These are phyloP conservation scores for Protonemura montana DNA, from an alignment of 2,888 invertebrate genomes.

Conservation along the genomic window DNA sequence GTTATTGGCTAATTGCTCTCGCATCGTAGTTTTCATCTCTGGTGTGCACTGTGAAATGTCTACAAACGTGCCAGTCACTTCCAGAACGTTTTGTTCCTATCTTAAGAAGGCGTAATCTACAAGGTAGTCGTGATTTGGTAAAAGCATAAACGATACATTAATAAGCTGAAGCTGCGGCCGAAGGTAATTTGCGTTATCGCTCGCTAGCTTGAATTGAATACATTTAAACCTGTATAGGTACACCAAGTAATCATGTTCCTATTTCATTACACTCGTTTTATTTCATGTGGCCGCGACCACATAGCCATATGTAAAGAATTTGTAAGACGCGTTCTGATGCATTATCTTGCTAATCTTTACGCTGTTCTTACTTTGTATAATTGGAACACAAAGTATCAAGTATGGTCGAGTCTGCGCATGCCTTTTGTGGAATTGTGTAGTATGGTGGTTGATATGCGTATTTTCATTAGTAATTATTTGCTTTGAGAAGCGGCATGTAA, in stretches of 20 bases:
- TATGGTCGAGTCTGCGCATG: neutral
- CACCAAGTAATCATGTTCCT: neutral
- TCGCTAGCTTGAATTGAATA: neutral
- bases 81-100: neutral
- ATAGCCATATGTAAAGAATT: neutral
- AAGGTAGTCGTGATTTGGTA: neutral
- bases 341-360: neutral
- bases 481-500: neutral
- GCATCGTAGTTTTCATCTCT: neutral
- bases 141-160: neutral
- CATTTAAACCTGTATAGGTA: neutral
- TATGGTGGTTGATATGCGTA: neutral
- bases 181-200: conserved; percentile 3
- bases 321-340: neutral
- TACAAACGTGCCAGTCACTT: neutral
- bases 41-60: neutral
- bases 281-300: neutral
- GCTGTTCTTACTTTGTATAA: neutral
- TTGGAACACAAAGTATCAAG: neutral
- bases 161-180: too few relatives aligned
- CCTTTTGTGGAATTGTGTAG: conserved; percentile 1
- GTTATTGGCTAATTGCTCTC: neutral
- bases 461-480: conserved; percentile 12
- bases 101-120: neutral
- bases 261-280: neutral